Base-by-base conservation (phyloP, 2,888 invertebrate species). In the Lepidonotus clava region DNA sequence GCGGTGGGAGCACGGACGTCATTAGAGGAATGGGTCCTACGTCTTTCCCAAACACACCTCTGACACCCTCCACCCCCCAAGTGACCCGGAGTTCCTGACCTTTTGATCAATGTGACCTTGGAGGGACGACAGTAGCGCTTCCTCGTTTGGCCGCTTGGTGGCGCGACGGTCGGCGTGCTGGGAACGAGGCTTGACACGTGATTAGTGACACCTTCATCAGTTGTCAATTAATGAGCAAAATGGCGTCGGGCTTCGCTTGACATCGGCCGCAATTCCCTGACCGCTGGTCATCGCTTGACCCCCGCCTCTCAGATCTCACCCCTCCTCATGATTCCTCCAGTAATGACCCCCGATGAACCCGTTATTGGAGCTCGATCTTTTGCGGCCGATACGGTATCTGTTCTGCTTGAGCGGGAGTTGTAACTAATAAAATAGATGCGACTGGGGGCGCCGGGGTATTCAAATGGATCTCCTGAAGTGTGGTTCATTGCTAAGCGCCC, bases 161-260 rank as follows among this genome's bases (percentile, higher is more conserved):
- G 71, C 36, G 71, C 38, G 18, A 38, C 71, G 71, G 71, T 34
- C 21, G 71, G 11, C 61, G 24, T n/a, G n/a, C n/a, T 61, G 28
- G 24, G 61, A 61, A 61, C 61, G 11, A 24, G 61, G 61, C 11
- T 61, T 61, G 61, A 71, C 36, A 71, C 36, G 71, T 71, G 71
- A 71, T 71, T 71, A 71, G 71, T n/a, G 71, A 36, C 11, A 24
- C 71, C 36, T 71, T 71, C 38, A 71, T 71, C 71, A 71, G 38
- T 14, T 38, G 71, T 71, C 71, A 34, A 71, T 71, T 71, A 71
- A 71, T 38, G 71, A 14, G 8, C 8, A n/a, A 71, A 71, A n/a
- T 38, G 71, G 38, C 36, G n/a, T 24, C 24, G 28, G 5, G 8
- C 24, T 24, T 66, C 66, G 11, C 66, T 24, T 66, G 32, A 66